phyloP scores from a whole-genome alignment of 1,140 invertebrate species.

The Orchestia grillus region DNA sequence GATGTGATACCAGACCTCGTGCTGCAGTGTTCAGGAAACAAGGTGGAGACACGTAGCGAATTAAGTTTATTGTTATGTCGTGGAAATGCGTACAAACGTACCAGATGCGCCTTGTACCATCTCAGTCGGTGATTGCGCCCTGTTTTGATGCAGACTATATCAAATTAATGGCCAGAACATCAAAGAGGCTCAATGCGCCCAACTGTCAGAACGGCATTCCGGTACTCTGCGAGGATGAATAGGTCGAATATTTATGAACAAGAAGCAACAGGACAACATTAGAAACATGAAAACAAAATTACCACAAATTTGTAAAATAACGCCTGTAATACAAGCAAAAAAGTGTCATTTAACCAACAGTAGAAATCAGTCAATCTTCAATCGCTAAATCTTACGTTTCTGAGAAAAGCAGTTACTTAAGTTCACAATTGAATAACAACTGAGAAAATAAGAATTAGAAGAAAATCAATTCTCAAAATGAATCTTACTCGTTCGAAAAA shows the following conservation, averaged over 20 bases:
- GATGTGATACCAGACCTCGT: not conserved
- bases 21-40: not conserved
- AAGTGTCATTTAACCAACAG: not conserved
- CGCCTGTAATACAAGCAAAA: not conserved
- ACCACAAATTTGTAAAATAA: not conserved
- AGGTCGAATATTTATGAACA: not conserved
- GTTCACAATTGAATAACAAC: not conserved
- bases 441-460: not conserved
- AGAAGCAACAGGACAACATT: not conserved
- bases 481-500: not conserved
- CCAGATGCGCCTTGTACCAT: not conserved
- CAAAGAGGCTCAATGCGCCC: not conserved
- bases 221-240: not conserved
- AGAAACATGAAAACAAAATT: not conserved
- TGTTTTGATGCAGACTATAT: not conserved
- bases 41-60: not conserved
- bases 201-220: not conserved
- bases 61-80: not conserved
- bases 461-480: not conserved
- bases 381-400: too few species aligned
- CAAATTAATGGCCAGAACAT: not conserved
- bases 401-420: not conserved
- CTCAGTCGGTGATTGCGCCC: not conserved
- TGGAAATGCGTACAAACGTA: not conserved
- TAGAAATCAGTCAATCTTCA: not conserved